Base-by-base conservation (phyloP, 2,113 vertebrate species). In the Saimiri boliviensis region DNA sequence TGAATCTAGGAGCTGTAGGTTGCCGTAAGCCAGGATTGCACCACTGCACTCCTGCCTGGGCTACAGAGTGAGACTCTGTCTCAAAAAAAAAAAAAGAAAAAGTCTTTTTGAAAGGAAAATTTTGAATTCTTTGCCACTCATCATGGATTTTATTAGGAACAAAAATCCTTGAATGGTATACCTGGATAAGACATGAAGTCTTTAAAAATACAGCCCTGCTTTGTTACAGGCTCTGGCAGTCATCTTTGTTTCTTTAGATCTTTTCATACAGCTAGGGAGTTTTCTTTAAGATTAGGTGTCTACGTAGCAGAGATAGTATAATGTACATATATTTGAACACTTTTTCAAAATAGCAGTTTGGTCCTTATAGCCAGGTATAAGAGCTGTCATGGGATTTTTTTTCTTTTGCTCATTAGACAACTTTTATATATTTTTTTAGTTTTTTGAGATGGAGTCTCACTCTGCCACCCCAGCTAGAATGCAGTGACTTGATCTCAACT, bases 231-330 rank as follows among this genome's bases (percentile, higher is more conserved):
- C 9, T 70, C 21, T 40, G 42, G 10, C 1, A 74, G 54, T 85
- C n/a, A 54, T 89, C 71, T 93, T 95, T 20, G 32, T 95, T 97
- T 91, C 12, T n/a, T 96, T 58, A 74, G 88, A 54, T 86, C 76
- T 95, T 81, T 80, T 86, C 49, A 54, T 70, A 17, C 76, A 86
- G 25, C 1, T 35, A 86, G 71, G 20, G 25, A 83, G 1, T 80
- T 95, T 96, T 83, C 17, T 42, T 89, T 97, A 87, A 81, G 14
- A 76, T 60, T 81, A 70, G 47, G 25, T 85, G 0, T 84, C 32
- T 89, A 25, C 40, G 79, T 11, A 90, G 77, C 45, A 68, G 54
- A 94, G 58, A 82, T 71, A 16, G 10, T 83, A 35, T 83, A 93
- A 73, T 73, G 42, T 91, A 74, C 68, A 63, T 91, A 16, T n/a